Evolutionary conservation across 2,797 vertebrate species (phyloP).

Genomic region (Amblyopsis hoosieri): DNA sequence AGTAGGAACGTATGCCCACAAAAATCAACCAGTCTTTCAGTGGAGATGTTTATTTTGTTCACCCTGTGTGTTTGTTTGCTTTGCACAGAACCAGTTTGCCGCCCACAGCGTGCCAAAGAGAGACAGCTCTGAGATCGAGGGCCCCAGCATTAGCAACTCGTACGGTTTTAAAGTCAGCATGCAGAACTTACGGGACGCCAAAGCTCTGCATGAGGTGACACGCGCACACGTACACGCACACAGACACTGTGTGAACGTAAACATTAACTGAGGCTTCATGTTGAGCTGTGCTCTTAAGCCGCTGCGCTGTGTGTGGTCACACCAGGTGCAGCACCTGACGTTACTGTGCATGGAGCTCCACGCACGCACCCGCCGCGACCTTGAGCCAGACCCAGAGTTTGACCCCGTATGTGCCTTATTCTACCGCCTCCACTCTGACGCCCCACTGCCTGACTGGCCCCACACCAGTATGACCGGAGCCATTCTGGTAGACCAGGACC

Average conservation of each 20-base stretch:
- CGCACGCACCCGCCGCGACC: slow-evolving; percentile 90
- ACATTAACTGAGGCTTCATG: background rate
- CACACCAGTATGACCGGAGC: slow-evolving; percentile 85
- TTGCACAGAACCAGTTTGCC: slow-evolving; percentile 88
- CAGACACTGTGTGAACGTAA: background rate
- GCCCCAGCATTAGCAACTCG: slow-evolving; percentile 92
- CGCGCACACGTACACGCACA: background rate
- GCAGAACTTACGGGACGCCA: slow-evolving; percentile 96
- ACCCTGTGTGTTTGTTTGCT: slow-evolving; percentile 23
- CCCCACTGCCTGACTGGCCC: slow-evolving; percentile 75
- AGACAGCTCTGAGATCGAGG: slow-evolving; percentile 93
- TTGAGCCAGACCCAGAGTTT: slow-evolving; percentile 96
- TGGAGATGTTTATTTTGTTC: no score
- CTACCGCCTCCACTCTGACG: slow-evolving; percentile 92
- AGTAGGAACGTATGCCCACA: background rate
- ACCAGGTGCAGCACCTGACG: slow-evolving; percentile 92
- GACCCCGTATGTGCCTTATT: slow-evolving; percentile 98
- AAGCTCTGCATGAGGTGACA: slow-evolving; percentile 95
- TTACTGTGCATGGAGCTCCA: slow-evolving; percentile 96
- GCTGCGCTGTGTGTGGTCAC: background rate
- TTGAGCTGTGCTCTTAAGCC: background rate
- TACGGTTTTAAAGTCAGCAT: slow-evolving; percentile 97
- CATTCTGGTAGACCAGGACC: slow-evolving; percentile 87
- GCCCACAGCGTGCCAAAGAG: slow-evolving; percentile 86
- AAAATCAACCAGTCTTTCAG: background rate